phyloP scores from a whole-genome alignment of 2,797 vertebrate genomes.

The Sebastes itinus region DNA sequence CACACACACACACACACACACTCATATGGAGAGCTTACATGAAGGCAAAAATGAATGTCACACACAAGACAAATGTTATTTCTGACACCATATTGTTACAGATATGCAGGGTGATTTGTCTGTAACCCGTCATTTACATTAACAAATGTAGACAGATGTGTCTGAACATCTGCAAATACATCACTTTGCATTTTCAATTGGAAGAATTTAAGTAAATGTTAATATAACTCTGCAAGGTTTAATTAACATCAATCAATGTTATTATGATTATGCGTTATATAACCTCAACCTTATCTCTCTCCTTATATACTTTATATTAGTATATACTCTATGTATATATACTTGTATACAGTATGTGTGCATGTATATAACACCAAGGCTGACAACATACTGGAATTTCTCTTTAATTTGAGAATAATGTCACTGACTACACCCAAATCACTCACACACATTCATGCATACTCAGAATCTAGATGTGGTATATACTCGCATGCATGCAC shows the following conservation, averaged over 20 bases:
- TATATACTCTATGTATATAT: not conserved
- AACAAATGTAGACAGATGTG: constrained; percentile 8
- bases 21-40: not conserved
- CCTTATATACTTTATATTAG: not conserved
- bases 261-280: not conserved
- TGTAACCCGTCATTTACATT: not conserved
- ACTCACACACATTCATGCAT: not conserved
- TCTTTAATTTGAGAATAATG: not conserved
- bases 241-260: not conserved
- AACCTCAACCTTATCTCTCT: not conserved
- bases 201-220: not conserved
- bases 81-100: constrained; percentile 7
- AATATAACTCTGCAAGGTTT: not conserved
- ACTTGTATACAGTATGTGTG: not conserved
- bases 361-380: not conserved
- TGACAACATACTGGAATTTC: not conserved
- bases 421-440: not conserved
- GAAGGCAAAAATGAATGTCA: constrained; percentile 12
- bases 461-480: not conserved
- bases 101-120: not conserved
- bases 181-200: not conserved
- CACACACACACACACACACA: not conserved
- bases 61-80: constrained; percentile 19
- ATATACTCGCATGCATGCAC: not conserved
- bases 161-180: not conserved